Evolutionary conservation across 1,140 invertebrate species (phyloP).

Genomic region (Drosophila navojoa): DNA sequence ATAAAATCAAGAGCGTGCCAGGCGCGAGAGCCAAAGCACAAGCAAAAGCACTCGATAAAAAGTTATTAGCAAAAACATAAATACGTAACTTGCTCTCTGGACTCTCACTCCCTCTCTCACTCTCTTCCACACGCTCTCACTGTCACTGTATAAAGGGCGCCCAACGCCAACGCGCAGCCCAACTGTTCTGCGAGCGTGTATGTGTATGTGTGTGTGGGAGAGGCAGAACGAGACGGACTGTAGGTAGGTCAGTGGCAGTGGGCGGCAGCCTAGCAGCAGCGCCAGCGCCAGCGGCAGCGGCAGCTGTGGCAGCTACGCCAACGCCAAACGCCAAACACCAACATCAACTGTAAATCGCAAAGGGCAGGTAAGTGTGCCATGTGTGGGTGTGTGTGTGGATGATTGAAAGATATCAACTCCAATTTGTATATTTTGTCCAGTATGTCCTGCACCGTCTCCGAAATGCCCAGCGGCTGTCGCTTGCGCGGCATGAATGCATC

Average conservation of each 20-base stretch:
- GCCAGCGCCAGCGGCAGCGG: constrained; percentile 48
- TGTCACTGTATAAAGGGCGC: constrained; percentile 25
- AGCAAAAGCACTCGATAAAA: constrained; percentile 68
- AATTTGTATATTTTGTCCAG: constrained; percentile 3
- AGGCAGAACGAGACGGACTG: constrained; percentile 48
- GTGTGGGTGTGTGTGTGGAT: background rate
- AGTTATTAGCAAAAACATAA: constrained; percentile 81
- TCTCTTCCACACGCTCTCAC: background rate
- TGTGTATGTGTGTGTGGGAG: constrained; percentile 13
- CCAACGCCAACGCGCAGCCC: constrained; percentile 44
- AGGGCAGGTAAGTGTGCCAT: constrained; percentile 73
- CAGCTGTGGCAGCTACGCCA: constrained; percentile 52
- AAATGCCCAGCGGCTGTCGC: constrained; percentile 82
- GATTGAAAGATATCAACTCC: no score
- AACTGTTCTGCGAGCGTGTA: constrained; percentile 12
- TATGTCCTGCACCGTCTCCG: constrained; percentile 84
- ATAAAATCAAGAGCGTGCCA: constrained; percentile 41
- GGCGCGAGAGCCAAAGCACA: constrained; percentile 45
- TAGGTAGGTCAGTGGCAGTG: constrained; percentile 78
- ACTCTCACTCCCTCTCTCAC: constrained; percentile 7
- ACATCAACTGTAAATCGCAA: constrained; percentile 68
- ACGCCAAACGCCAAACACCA: constrained; percentile 40
- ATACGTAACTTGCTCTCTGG: constrained; percentile 64
- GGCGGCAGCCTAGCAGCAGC: constrained; percentile 62
- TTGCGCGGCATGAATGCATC: constrained; percentile 82